Percentiles rank a stretch among this genome's conserved stretches.
Conservation (phyloP, 2,113 vertebrate genomes). For the Ondatra zibethicus region DNA sequence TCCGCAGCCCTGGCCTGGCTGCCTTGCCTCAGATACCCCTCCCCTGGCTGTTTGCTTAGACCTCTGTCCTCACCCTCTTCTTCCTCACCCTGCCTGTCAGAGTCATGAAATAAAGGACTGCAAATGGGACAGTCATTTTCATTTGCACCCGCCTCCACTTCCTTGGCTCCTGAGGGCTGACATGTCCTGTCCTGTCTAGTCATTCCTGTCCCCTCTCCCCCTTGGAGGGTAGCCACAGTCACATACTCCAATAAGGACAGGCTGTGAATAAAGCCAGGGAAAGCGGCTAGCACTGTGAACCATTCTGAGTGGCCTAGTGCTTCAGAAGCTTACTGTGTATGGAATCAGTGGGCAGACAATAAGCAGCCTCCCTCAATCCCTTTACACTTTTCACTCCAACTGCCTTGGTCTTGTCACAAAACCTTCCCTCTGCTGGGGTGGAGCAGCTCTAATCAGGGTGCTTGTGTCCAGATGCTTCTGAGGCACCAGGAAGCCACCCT, state of each 20-base stretch:
- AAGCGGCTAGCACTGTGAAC: slow-evolving; percentile 74
- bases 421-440: neutral
- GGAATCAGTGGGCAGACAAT: neutral
- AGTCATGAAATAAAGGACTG: slow-evolving; percentile 41
- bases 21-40: neutral
- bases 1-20: neutral
- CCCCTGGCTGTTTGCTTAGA: neutral
- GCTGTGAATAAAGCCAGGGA: slow-evolving; percentile 71
- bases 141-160: slow-evolving; percentile 35
- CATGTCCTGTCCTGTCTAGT: slow-evolving; percentile 44
- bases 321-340: slow-evolving; percentile 45
- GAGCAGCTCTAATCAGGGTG: neutral
- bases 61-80: neutral
- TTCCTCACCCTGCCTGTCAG: neutral
- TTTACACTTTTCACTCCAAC: neutral
- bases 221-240: neutral
- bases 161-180: slow-evolving; percentile 1
- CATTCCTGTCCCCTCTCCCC: neutral
- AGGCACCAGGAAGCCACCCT: neutral
- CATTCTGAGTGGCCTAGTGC: slow-evolving; percentile 73
- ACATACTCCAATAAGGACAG: neutral
- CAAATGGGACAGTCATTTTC: slow-evolving; percentile 48
- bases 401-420: neutral
- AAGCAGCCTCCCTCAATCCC: neutral
- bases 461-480: neutral